These are phyloP conservation scores for Pycnomerus fuliginosus DNA, from an alignment of 2,888 invertebrate species.

Conservation along the genomic window DNA sequence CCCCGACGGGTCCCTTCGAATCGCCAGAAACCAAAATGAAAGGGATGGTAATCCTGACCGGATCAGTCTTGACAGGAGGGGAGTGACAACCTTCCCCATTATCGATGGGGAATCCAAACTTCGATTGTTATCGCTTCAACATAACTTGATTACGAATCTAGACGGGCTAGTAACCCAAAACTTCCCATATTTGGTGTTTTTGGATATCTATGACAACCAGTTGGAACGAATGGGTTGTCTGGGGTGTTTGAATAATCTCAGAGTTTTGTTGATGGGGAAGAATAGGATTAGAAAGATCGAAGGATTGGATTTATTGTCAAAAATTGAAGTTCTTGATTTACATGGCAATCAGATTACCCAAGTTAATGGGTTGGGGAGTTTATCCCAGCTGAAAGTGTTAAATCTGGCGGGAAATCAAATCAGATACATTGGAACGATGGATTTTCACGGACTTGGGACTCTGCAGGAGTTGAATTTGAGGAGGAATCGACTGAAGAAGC, in stretches of 20 bases:
- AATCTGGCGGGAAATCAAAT: slow-evolving; percentile 93
- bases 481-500: slow-evolving; percentile 77
- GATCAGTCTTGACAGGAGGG: slow-evolving; percentile 83
- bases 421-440: slow-evolving; percentile 70
- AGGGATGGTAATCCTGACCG: slow-evolving; percentile 83
- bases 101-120: slow-evolving; percentile 80
- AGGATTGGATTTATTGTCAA: slow-evolving; percentile 68
- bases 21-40: slow-evolving; percentile 71
- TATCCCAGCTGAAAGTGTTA: slow-evolving; percentile 80
- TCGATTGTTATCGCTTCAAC: slow-evolving; percentile 84
- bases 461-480: slow-evolving; percentile 86
- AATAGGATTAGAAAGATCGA: slow-evolving; percentile 83
- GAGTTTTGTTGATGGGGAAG: slow-evolving; percentile 88
- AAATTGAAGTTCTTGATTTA: slow-evolving; percentile 87
- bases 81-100: slow-evolving; percentile 78
- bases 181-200: slow-evolving; percentile 79
- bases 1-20: slow-evolving; percentile 66
- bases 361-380: slow-evolving; percentile 67
- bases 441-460: slow-evolving; percentile 74
- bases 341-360: slow-evolving; percentile 84
- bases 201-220: slow-evolving; percentile 94
- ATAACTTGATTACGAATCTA: slow-evolving; percentile 81
- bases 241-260: slow-evolving; percentile 72
- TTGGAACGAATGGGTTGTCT: slow-evolving; percentile 82
- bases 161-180: slow-evolving; percentile 58